Conservation (phyloP, 53 echinoderm and acorn worm genomes). For the Holothuria scabra region DNA sequence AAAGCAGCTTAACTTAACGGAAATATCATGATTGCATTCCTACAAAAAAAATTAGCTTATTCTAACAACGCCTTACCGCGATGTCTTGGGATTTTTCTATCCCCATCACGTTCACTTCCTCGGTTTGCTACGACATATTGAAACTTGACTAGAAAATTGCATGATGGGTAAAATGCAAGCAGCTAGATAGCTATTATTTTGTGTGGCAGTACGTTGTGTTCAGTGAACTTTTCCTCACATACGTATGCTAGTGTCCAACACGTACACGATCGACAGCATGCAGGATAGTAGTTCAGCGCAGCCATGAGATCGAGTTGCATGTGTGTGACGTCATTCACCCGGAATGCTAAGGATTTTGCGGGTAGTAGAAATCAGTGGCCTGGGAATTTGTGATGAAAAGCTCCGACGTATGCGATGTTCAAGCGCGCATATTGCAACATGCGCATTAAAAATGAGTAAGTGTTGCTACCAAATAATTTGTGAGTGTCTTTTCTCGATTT, state of each 20-base stretch:
- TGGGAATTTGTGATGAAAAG: slow-evolving; percentile 2
- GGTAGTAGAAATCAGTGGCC: slow-evolving; percentile 11
- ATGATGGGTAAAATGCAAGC: slow-evolving; percentile 18
- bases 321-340: slow-evolving; percentile 38
- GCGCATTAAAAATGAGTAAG: too few species aligned
- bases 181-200: too few species aligned
- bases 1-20: background rate
- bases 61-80: slow-evolving; percentile 40
- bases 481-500: too few species aligned
- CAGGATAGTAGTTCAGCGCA: background rate
- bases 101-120: slow-evolving; percentile 51
- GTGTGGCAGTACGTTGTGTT: background rate
- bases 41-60: background rate
- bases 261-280: background rate
- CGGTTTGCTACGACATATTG: slow-evolving; percentile 52
- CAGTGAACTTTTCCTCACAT: background rate
- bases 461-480: too few species aligned
- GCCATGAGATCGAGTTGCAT: background rate
- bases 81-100: slow-evolving; percentile 53
- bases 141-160: slow-evolving; percentile 13
- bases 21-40: background rate
- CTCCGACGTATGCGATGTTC: too few species aligned
- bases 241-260: background rate
- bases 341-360: slow-evolving; percentile 50
- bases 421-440: too few species aligned